Base-by-base conservation (phyloP, 2,797 vertebrate genomes). In the Salarias fasciatus region DNA sequence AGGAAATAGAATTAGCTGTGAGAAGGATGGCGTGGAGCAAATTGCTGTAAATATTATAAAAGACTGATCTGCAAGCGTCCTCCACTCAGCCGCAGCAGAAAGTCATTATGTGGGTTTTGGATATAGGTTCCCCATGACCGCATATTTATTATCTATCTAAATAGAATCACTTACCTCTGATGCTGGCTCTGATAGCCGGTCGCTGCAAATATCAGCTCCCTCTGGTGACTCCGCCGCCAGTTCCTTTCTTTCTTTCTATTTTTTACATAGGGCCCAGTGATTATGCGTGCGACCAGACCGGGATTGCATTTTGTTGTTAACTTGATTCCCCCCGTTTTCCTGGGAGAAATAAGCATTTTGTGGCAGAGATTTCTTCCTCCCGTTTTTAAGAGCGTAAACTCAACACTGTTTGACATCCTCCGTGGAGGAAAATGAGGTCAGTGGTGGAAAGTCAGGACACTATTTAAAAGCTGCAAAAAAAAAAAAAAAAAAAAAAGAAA, bases 91-190 rank as follows among this genome's bases (percentile, higher is more conserved):
- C 74, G 54, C 76, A 77, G 76, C 61, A 79, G 80, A 90, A 87
- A 89, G 88, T 89, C 88, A 91, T 91, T 89, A 89, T 80, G 81
- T 80, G 77, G 86, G 81, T 89, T 90, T 89, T 86, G 85, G 85
- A 90, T 91, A 90, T 88, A 89, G 82, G 88, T 92, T 91, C 84
- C 85, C 79, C 82, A 88, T 89, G 90, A 91, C 88, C 82, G 81
- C 88, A 89, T 91, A 91, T 92, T 92, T 90, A 89, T 92, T 91
- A 92, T 90, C 85, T 88, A 91, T 89, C 89, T 85, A 92, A 93
- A 92, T 92, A 86, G 88, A 92, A 93, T 93, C 88, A 92, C 91
- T 89, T 92, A 88, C 88, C 82, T 88, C 88, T 80, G 88, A 92
- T 92, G 84, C 86, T 74, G 82, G 29, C 82, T 90, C 72, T 90